These are phyloP conservation scores for Venturia canescens DNA, from an alignment of 1,140 invertebrate genomes.

Conservation along the genomic window DNA sequence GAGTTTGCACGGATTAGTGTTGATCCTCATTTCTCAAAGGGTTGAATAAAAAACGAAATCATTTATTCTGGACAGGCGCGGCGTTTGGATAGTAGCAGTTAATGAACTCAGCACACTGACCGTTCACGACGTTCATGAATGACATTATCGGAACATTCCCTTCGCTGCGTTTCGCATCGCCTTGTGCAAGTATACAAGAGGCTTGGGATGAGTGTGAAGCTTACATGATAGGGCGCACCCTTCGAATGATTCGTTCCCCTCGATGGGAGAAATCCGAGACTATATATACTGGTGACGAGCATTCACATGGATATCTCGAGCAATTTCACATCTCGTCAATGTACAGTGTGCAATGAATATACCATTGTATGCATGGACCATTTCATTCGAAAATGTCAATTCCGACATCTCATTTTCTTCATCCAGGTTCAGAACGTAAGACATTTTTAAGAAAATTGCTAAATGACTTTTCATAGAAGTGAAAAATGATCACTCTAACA, in stretches of 20 bases:
- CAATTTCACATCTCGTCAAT: slow-evolving; percentile 62
- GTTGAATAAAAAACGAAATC: not conserved
- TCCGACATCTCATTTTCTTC: not conserved
- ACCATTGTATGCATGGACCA: not conserved
- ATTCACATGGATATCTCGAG: slow-evolving; percentile 52
- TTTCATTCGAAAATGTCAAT: not conserved
- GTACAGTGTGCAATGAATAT: slow-evolving; percentile 3
- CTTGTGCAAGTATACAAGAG: slow-evolving; percentile 22
- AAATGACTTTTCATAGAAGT: no score
- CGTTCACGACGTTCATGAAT: slow-evolving; percentile 55
- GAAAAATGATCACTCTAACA: no score
- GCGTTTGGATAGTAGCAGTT: slow-evolving; percentile 23
- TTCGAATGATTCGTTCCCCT: slow-evolving; percentile 24
- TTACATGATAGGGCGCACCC: not conserved
- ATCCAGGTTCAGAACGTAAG: not conserved
- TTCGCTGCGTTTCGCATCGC: slow-evolving; percentile 7
- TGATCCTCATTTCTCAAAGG: not conserved
- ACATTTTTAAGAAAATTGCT: no score
- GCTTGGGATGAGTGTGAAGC: slow-evolving; percentile 11
- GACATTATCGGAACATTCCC: slow-evolving; percentile 58
- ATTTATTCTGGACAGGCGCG: slow-evolving; percentile 11
- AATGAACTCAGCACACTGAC: slow-evolving; percentile 45
- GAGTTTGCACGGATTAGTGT: no score
- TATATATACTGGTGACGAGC: slow-evolving; percentile 43
- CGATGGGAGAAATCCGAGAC: slow-evolving; percentile 43